Evolutionary conservation across 2,888 invertebrate species (phyloP), one percentile per base, ranked within the genome.

Genomic region (Eilema caniola): DNA sequence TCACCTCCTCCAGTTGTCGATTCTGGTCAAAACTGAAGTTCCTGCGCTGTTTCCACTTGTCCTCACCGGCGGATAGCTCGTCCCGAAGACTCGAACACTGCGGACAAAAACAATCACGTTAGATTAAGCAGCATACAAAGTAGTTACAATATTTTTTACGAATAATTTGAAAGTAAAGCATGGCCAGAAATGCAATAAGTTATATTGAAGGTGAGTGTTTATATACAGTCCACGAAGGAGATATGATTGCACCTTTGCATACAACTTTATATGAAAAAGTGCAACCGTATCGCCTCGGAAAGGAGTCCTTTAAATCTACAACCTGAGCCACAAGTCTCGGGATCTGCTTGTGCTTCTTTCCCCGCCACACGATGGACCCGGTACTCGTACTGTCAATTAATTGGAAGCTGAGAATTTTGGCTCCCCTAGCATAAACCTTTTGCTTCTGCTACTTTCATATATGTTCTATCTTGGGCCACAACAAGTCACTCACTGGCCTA

Each of bases 1-100:
- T 93, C 77, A 96, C 89, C 81, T 95, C 94, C 79, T 96, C 96
- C 47, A 96, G 86, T 66, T 96, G 94, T 69, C 96, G 77, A 88
- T 95, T 93, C 94, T 95, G 91, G 82, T 96, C 92, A 91, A 93
- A 95, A 88, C 94, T 90, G 85, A 90, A 80, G 88, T 95, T 93
- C 62, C 95, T 87, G 4, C 92, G 88, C 80, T 93, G 93, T 76
- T 89, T 89, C 95, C 95, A 95, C 87, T 95, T 95, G 87, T 95
- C 95, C 78, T 95, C 94, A 71, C 90, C 90, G 25, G 82, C 86
- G 53, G 90, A 84, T 77, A 88, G 73, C 86, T 94, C 94, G 84
- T 94, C 94, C 65, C 94, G 92, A 71, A 93, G 86, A 79, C 92
- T 91, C 74, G 93, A 91, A 77, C 90, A 82, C 95, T 95, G 89